Percentiles rank a stretch among this genome's conserved stretches.
Conservation (phyloP, 2,888 invertebrate species). For the Ellobium chinense region DNA sequence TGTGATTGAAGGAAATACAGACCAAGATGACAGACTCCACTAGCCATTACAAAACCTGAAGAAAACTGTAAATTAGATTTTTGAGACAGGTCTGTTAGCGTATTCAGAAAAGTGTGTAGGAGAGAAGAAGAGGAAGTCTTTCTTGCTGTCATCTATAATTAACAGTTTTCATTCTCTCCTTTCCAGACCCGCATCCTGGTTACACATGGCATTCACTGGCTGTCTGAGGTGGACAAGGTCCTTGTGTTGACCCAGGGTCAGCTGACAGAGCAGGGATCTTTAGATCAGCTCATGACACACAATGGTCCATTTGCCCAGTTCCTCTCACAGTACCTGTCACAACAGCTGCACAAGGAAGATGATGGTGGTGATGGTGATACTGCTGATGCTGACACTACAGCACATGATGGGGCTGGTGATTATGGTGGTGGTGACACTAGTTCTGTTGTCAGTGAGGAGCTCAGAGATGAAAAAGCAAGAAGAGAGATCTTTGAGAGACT, state of each 20-base stretch:
- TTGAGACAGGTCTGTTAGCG: not conserved
- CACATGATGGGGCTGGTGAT: not conserved
- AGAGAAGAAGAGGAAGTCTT: no score
- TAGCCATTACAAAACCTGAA: no score
- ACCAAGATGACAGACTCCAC: no score
- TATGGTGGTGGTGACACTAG: not conserved
- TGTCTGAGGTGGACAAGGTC: conserved; percentile 43
- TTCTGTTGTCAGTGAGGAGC: not conserved
- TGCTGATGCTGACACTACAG: not conserved
- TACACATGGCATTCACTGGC: conserved; percentile 46
- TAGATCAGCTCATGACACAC: conserved; percentile 31
- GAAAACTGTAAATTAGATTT: not conserved
- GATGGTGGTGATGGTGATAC: not conserved
- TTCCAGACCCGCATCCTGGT: conserved; percentile 44
- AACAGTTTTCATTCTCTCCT: no score
- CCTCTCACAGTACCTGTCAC: conserved; percentile 23
- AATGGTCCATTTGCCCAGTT: conserved; percentile 39
- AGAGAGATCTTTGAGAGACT: conserved; percentile 19
- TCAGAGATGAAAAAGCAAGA: not conserved
- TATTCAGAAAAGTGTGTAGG: no score
- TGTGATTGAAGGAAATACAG: no score
- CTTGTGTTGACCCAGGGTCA: conserved; percentile 43
- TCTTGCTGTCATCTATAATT: no score
- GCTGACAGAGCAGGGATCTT: conserved; percentile 35
- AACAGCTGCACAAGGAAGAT: not conserved